Evolutionary conservation across 2,113 vertebrate genomes (phyloP).

Genomic region (Rhizomys pruinosus): DNA sequence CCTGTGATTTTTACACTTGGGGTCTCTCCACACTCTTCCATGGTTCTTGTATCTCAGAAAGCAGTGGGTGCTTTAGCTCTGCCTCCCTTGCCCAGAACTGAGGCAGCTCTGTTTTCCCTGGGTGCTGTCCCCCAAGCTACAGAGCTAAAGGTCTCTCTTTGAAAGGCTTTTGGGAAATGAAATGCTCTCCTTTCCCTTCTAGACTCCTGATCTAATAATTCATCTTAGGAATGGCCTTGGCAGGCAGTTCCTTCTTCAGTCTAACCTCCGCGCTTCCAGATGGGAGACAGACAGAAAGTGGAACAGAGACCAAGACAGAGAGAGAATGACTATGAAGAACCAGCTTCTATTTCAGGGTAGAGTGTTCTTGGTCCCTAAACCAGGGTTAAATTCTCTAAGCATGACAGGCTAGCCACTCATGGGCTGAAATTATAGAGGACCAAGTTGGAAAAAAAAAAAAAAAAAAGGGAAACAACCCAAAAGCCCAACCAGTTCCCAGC

Average conservation of each 20-base stretch:
- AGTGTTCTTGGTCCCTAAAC: constrained; percentile 41
- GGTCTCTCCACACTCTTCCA: no score
- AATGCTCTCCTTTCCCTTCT: background rate
- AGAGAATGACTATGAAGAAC: background rate
- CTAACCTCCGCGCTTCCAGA: background rate
- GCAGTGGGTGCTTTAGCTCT: background rate
- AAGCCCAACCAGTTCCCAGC: constrained; percentile 48
- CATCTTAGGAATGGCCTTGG: background rate
- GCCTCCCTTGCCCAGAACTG: background rate
- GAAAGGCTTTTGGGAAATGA: background rate
- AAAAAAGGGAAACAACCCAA: background rate
- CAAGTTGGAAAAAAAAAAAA: constrained; percentile 34
- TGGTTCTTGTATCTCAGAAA: no score
- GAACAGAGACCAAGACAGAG: rapidly evolving
- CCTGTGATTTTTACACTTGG: background rate
- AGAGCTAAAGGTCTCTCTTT: background rate
- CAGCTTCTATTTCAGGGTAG: constrained; percentile 1
- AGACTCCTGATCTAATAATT: background rate
- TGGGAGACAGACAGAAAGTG: background rate
- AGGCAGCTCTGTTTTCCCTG: background rate
- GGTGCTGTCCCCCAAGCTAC: background rate
- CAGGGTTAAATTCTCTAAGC: constrained; percentile 39
- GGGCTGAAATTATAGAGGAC: constrained; percentile 71
- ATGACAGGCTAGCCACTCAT: constrained; percentile 64
- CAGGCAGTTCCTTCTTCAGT: constrained; percentile 28